Evolutionary conservation across 2,113 vertebrate species (phyloP), one percentile per base, ranked within the genome.

Genomic region (Natator depressus): DNA sequence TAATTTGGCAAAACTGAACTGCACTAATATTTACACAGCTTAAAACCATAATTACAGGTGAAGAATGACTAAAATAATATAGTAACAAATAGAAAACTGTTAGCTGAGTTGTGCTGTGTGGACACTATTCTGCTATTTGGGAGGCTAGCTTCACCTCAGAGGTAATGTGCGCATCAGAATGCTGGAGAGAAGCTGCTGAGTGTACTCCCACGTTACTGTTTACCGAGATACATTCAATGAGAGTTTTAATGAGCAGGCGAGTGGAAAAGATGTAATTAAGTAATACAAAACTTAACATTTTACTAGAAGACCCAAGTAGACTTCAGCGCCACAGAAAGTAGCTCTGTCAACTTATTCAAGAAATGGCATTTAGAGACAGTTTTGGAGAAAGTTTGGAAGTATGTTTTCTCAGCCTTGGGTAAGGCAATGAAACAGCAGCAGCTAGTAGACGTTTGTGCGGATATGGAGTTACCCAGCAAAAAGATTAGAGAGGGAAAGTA

Each of bases 191-290:
- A 89, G 51, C 54, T 87, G 82, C 0, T 0, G 80, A 95, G 82
- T 20, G 11, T 0, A 0, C 24, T 92, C n/a, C 65, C 27, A 87
- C 65, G 75, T 50, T 19, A 42, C 62, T 81, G 89, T 83, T 89
- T 95, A 91, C 4, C 88, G 22, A 89, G 3, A 20, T 8, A 79
- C 42, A 93, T 87, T 87, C 47, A 76, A 57, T 27, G 87, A 81
- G 65, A 42, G 5, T 87, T 93, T 96, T 89, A 27, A 83, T 22
- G 69, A 85, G 42, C 22, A 88, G 81, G 83, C 59, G 94, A 94
- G 91, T 79, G 75, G 82, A 90, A 96, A 89, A 59, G 69, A 92
- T 6, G 14, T 54, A 93, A 85, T 88, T 57, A 91, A 92, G 79
- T 75, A 93, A 35, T 27, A 80, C 57, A 84, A 95, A 94, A 54